These are phyloP conservation scores for Nasonia giraulti DNA, from an alignment of 1,140 invertebrate species.

Conservation along the genomic window DNA sequence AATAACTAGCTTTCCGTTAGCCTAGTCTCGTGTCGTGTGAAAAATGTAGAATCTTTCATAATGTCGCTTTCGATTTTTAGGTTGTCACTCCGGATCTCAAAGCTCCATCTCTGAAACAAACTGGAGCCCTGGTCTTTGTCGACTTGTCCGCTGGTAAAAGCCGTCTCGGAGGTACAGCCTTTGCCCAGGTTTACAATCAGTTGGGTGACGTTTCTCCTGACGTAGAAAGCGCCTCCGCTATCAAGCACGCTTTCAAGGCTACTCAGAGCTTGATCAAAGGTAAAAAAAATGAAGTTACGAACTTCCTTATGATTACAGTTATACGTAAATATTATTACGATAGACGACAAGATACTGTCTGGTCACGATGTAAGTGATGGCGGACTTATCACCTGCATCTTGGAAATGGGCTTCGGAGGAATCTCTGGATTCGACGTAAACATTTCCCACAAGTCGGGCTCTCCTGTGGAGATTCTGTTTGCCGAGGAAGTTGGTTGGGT, in stretches of 20 bases:
- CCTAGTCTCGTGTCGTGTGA: too few species aligned
- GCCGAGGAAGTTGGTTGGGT: constrained; percentile 94
- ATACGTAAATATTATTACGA: not conserved
- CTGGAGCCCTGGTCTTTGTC: constrained; percentile 80
- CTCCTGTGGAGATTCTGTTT: constrained; percentile 84
- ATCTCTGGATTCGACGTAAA: constrained; percentile 86
- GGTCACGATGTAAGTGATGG: constrained; percentile 98
- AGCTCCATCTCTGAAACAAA: constrained; percentile 75
- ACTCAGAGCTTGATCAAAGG: constrained; percentile 89
- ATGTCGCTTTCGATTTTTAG: constrained; percentile 47
- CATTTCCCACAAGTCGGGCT: constrained; percentile 75
- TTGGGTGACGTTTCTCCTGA: constrained; percentile 89
- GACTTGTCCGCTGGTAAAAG: constrained; percentile 80
- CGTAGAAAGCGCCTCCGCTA: constrained; percentile 80
- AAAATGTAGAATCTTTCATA: not conserved
- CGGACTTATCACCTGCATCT: constrained; percentile 89
- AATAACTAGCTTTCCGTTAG: too few species aligned
- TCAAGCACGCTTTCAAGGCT: constrained; percentile 86
- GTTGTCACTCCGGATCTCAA: constrained; percentile 92
- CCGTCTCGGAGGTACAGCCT: constrained; percentile 91
- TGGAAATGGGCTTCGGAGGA: constrained; percentile 97
- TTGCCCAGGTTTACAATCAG: constrained; percentile 93
- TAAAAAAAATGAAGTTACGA: constrained; percentile 61
- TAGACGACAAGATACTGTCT: constrained; percentile 84
- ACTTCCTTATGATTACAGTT: not conserved